Base-by-base conservation (phyloP, 2,888 invertebrate species). In the Oxycera nigricornis region DNA sequence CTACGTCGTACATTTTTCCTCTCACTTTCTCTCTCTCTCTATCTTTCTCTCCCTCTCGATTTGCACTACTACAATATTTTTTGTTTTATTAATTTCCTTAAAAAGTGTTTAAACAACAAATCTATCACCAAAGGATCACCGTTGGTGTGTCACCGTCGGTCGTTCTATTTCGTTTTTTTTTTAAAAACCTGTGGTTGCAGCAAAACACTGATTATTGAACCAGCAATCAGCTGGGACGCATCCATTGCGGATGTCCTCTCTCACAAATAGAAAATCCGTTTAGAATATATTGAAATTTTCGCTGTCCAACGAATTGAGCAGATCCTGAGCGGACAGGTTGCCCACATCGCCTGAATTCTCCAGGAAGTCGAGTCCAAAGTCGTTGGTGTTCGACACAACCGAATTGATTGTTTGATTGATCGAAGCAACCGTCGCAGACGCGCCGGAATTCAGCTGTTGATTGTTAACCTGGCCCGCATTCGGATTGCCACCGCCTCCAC, bases 341-440 rank as follows among this genome's bases (percentile, higher is more conserved):
- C 89, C 89, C 75, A 92, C 89, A 84, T 95, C 94, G 68, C 89
- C 89, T 84, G 95, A 89, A 86, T 91, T 92, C 84, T 95, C 95
- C 77, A 94, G 88, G 87, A 94, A 94, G 87, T 95, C 94, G 80
- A 95, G 89, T 84, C 90, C 92, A 85, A 95, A 92, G 86, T 94
- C 93, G 77, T 83, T 83, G 77, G 82, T 81, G 77, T 82, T 85
- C 76, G 83, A 84, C 67, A 85, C 84, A 75, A 85, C 84, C 59
- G 84, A 85, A 78, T 82, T 85, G 75, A 85, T 85, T 73, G 84
- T 82, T 77, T 85, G 85, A 77, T 82, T 85, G 57, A 85, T 84
- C 22, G 75, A 73, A 30, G 73, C 72, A 17, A 73, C 74, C 1
- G 76, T 9, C 24, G 75, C 52, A 52, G 78, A 74, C 77, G 80